Evolutionary conservation across 2,797 vertebrate genomes (phyloP).

Genomic region (Aplochiton taeniatus): DNA sequence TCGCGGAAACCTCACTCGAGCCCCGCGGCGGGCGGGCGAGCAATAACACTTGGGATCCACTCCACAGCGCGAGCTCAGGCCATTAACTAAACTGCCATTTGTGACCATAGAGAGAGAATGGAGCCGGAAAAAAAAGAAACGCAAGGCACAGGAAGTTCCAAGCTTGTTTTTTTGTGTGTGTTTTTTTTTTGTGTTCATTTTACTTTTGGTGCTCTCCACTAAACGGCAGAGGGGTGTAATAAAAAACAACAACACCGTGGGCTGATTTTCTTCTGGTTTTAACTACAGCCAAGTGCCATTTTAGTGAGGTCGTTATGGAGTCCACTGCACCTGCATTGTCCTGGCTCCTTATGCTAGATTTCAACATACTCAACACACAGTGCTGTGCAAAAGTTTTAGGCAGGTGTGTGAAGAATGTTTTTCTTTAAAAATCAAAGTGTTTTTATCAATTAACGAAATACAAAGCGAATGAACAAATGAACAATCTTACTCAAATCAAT

Average conservation of each 20-base stretch:
- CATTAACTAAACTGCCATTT: constrained; percentile 63
- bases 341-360: neutral
- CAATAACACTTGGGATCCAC: constrained; percentile 61
- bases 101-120: constrained; percentile 50
- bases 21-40: constrained; percentile 53
- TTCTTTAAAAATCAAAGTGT: no score
- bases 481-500: no score
- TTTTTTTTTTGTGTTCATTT: constrained; percentile 23
- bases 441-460: no score
- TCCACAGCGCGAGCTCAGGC: constrained; percentile 51
- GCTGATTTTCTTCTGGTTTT: constrained; percentile 40
- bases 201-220: constrained; percentile 4
- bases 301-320: constrained; percentile 9
- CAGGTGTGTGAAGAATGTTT: no score
- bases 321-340: neutral
- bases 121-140: constrained; percentile 27
- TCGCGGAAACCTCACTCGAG: constrained; percentile 53
- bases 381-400: no score
- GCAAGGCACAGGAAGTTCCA: constrained; percentile 26
- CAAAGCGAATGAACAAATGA: no score
- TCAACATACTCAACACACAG: no score
- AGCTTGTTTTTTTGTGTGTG: constrained; percentile 26
- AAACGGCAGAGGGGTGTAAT: constrained; percentile 31
- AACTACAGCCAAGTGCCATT: constrained; percentile 31
- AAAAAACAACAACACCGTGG: constrained; percentile 35